Evolutionary conservation across 2,113 vertebrate genomes (phyloP), one percentile per base, ranked within the genome.

Genomic region (Corythornis madagascariensis): DNA sequence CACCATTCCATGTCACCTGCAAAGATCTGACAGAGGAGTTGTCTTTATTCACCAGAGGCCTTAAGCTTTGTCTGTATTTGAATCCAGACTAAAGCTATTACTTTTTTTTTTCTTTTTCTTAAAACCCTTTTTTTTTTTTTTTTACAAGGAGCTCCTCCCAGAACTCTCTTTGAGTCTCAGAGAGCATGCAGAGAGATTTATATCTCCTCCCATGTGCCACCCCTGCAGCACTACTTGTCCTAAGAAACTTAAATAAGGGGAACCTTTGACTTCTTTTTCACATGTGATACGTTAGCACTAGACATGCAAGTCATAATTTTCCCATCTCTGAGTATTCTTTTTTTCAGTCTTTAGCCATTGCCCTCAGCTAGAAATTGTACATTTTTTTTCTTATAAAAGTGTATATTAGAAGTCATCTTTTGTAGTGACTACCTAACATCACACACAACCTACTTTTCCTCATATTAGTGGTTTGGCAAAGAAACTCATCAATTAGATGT

Each of bases 31-130:
- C 56, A 72, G 40, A 65, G 55, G n/a, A 50, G 16, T 12, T 70
- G 19, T 59, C 80, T 83, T 72, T 33, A 40, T 13, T 60, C 40
- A 42, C 22, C 31, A 52, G 0, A 0, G 48, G 33, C 6, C 0
- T 33, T 31, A 14, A 84, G 19, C 31, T 88, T 77, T 72, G 42
- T 29, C 52, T 83, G 57, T 22, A 83, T 50, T 63, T 74, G 42
- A 86, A 52, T 28, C 55, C n/a, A 53, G 33, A 19, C 42, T 28
- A 26, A 12, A 76, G 33, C 8, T 11, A 24, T 13, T 69, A 33
- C 7, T 56, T 71, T 35, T 71, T 17, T 26, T 47, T 61, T 55
- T 57, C 38, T 38, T 38, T 38, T 38, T 4, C 25, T 75, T 66
- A 70, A 77, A 76, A 64, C 4, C 5, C 38, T 38, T 38, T 38